phyloP scores from a whole-genome alignment of 2,797 vertebrate genomes.

The Cichlasoma orientale region DNA sequence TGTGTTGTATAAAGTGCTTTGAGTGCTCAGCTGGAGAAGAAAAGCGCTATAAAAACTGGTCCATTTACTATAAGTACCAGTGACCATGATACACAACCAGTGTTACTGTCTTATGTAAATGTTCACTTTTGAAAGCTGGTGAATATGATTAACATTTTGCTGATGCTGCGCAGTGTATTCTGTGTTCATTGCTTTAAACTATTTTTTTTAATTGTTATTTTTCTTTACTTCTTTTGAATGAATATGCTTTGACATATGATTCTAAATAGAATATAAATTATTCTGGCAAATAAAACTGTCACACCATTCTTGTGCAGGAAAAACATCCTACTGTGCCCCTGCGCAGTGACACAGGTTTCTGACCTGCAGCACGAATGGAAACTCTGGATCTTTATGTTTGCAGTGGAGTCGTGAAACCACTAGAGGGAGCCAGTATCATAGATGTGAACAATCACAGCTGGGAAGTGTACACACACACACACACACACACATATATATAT shows the following conservation, averaged over 20 bases:
- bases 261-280: neutral
- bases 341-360: too few species aligned
- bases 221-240: neutral
- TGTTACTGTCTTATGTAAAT: neutral
- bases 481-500: too few species aligned
- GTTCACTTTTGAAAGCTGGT: neutral
- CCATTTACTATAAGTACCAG: too few species aligned
- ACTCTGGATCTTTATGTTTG: neutral
- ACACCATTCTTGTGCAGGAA: neutral
- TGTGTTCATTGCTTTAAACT: neutral
- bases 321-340: too few species aligned
- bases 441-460: neutral
- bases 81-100: too few species aligned
- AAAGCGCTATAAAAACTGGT: too few species aligned
- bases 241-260: neutral
- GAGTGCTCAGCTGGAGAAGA: too few species aligned
- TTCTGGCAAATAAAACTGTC: neutral
- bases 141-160: too few species aligned
- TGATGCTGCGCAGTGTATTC: neutral
- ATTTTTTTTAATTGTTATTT: neutral
- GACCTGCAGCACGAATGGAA: neutral
- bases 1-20: too few species aligned
- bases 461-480: too few species aligned
- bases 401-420: conserved; percentile 35
- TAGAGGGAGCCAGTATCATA: conserved; percentile 60